Percentiles rank a stretch among this genome's conserved stretches.
Conservation (phyloP, 2,113 vertebrate genomes). For the Myrmecophaga tridactyla region DNA sequence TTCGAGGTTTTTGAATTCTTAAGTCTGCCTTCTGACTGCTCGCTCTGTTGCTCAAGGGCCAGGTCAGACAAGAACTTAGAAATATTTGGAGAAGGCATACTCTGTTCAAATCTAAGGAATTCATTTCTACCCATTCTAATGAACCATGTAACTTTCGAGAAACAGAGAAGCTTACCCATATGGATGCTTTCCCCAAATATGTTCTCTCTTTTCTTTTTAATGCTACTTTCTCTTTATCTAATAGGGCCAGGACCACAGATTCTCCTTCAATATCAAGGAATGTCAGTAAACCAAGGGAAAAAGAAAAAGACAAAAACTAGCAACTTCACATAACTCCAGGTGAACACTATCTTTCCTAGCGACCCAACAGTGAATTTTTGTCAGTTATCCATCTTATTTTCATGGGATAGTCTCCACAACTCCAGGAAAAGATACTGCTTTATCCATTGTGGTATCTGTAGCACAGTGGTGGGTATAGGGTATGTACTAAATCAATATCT, state of each 20-base stretch:
- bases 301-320: background rate
- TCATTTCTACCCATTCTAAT: background rate
- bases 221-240: background rate
- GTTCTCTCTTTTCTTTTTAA: background rate
- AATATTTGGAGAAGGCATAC: background rate
- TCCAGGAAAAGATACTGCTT: background rate
- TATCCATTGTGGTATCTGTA: background rate
- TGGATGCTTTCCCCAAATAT: background rate
- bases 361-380: background rate
- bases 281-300: background rate
- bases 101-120: background rate
- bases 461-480: fast-evolving
- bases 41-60: background rate
- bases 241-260: background rate
- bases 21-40: background rate
- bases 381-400: background rate
- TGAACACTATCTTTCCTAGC: background rate
- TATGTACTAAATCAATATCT: background rate
- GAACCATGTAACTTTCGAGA: background rate
- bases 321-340: background rate
- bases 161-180: background rate
- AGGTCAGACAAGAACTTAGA: background rate
- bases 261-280: background rate
- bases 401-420: background rate
- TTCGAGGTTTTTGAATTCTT: background rate